Base-by-base conservation (phyloP, 2,797 vertebrate species). In the Thalassophryne amazonica region DNA sequence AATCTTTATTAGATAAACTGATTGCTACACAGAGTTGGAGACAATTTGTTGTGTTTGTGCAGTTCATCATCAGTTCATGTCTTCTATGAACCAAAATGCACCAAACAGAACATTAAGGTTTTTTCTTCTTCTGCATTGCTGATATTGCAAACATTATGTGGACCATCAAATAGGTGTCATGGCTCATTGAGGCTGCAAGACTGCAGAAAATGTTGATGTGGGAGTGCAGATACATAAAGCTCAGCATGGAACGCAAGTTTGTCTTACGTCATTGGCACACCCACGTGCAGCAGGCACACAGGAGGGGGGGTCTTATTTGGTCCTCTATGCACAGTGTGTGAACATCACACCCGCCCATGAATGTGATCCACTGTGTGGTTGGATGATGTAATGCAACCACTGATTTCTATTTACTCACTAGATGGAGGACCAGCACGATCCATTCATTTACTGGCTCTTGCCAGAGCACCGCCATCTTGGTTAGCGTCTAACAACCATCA, bases 11-110 rank as follows among this genome's bases (percentile, higher is more conserved):
- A 21, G 2, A 17, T 36, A 29, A 36, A 10, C n/a, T 10, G 6
- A 8, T n/a, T 22, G 28, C 15, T 19, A 19, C 5, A n/a, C 5
- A 7, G 2, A 8, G 6, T 35, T n/a, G n/a, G n/a, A 25, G 14
- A 25, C 46, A 24, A 6, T 35, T 25, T 39, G 3, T 16, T 9
- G 16, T 1, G 3, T 14, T 16, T 34, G 29, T 55, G 13, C 42
- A 20, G 24, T 22, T 19, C 27, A 33, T 19, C 37, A 25, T 6
- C 7, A 7, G 7, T 19, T 33, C 23, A 16, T 28, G 13, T 16
- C 6, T 42, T 34, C 39, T 31, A 12, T 2, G 18, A 56, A 71
- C 69, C 66, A 73, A 78, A 64, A 61, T 16, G 72, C 46, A 80
- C 55, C 66, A 72, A 61, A 15, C 17, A 15, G 11, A 58, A 33